phyloP scores from a whole-genome alignment of 2,797 vertebrate genomes.

The Melanogrammus aeglefinus region DNA sequence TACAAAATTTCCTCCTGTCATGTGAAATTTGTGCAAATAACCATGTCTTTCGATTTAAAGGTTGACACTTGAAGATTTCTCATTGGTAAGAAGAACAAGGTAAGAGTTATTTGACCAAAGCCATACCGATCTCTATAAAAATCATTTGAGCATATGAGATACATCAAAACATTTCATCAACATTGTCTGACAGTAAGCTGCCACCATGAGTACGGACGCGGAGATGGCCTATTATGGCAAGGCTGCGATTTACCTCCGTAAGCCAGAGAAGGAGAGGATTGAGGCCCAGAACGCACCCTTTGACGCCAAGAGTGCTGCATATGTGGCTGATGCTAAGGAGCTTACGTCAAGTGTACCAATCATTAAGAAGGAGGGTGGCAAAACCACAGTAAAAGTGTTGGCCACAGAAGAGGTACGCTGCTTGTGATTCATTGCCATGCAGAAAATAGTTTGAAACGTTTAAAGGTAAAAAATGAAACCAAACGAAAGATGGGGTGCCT shows the following conservation, averaged over 20 bases:
- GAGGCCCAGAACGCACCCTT: constrained; percentile 80
- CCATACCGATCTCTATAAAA: background rate
- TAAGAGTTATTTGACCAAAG: background rate
- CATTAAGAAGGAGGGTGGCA: constrained; percentile 73
- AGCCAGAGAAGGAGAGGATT: constrained; percentile 80
- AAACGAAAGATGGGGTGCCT: too few relatives aligned
- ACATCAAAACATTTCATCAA: background rate
- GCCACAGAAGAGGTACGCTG: constrained; percentile 30
- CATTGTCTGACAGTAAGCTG: constrained; percentile 10
- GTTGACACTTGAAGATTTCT: background rate
- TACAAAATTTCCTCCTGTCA: background rate
- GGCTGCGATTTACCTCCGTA: constrained; percentile 78
- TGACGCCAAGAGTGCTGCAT: constrained; percentile 78
- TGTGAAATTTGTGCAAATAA: background rate
- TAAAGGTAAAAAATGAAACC: too few relatives aligned
- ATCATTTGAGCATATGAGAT: background rate
- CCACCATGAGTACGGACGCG: constrained; percentile 63
- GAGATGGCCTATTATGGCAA: constrained; percentile 80
- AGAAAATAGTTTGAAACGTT: too few relatives aligned
- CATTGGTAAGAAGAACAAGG: background rate
- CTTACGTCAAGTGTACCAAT: constrained; percentile 79
- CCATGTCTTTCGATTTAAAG: background rate
- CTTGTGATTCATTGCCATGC: background rate
- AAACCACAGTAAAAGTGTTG: constrained; percentile 76
- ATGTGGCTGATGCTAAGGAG: constrained; percentile 76